phyloP scores from a whole-genome alignment of 2,888 invertebrate species.

The Synergus itoensis region DNA sequence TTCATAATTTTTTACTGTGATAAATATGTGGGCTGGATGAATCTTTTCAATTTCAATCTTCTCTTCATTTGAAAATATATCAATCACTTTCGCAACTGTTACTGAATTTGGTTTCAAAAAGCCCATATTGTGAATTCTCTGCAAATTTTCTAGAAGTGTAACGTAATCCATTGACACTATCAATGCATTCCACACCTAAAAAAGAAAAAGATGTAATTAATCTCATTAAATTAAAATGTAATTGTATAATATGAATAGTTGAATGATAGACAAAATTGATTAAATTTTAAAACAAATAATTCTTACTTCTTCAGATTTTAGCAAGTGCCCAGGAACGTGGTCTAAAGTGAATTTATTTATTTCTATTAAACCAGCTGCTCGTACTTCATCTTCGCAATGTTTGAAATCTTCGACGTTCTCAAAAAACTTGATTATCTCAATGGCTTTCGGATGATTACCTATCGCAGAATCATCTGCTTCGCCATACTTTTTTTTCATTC shows the following conservation, averaged over 20 bases:
- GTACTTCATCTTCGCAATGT: slow-evolving; percentile 77
- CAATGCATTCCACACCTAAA: slow-evolving; percentile 83
- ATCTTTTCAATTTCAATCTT: slow-evolving; percentile 76
- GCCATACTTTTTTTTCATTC: slow-evolving; percentile 76
- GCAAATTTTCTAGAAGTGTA: slow-evolving; percentile 80
- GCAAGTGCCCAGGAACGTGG: slow-evolving; percentile 84
- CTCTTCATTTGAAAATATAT: slow-evolving; percentile 79
- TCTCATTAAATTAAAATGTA: not conserved
- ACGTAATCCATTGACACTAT: slow-evolving; percentile 80
- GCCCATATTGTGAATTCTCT: slow-evolving; percentile 83
- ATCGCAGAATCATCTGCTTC: slow-evolving; percentile 63
- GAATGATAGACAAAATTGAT: not conserved
- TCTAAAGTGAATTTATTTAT: slow-evolving; percentile 82
- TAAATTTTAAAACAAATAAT: slow-evolving; percentile 23
- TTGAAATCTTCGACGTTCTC: slow-evolving; percentile 69
- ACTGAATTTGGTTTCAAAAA: slow-evolving; percentile 80
- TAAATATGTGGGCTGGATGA: slow-evolving; percentile 81
- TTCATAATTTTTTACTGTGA: slow-evolving; percentile 82
- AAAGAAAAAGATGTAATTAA: slow-evolving; percentile 46
- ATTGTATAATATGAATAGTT: not conserved
- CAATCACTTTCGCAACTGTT: slow-evolving; percentile 79
- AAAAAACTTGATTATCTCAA: slow-evolving; percentile 70
- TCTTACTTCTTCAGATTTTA: slow-evolving; percentile 83
- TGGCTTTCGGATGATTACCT: slow-evolving; percentile 71
- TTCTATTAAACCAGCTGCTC: slow-evolving; percentile 79